Evolutionary conservation across 2,113 vertebrate species (phyloP).

Genomic region (Hippocampus comes): DNA sequence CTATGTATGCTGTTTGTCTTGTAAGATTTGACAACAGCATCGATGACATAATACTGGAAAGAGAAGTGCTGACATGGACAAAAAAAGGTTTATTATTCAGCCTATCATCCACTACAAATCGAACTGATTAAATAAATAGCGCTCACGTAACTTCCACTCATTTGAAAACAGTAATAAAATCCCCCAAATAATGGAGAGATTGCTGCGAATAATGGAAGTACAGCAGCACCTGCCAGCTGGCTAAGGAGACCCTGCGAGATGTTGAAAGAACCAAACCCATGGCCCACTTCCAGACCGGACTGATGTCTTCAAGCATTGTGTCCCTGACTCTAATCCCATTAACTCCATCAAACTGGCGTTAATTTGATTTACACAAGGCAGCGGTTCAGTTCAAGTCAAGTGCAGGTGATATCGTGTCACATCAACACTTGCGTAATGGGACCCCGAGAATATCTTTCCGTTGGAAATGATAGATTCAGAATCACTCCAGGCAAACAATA

Average conservation of each 20-base stretch:
- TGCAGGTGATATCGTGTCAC: constrained; percentile 46
- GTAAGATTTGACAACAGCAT: neutral
- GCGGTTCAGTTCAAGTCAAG: constrained; percentile 48
- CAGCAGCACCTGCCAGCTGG: constrained; percentile 62
- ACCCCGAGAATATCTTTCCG: neutral
- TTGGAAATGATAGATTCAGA: no score
- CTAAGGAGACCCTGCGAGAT: constrained; percentile 55
- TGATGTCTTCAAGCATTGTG: constrained; percentile 61
- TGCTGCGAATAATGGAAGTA: constrained; percentile 49
- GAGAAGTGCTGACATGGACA: neutral
- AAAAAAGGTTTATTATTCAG: neutral
- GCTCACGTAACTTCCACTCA: neutral
- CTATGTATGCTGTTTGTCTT: neutral
- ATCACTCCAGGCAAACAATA: no score
- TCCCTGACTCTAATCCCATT: constrained; percentile 64
- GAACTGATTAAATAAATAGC: neutral
- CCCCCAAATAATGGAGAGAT: constrained; percentile 22
- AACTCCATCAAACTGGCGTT: constrained; percentile 57
- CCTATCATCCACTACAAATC: constrained; percentile 1
- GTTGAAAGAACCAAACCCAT: constrained; percentile 50
- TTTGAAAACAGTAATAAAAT: constrained; percentile 12
- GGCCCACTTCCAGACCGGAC: constrained; percentile 65
- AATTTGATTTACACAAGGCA: constrained; percentile 61
- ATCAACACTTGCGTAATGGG: constrained; percentile 22
- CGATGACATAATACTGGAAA: neutral